A percentile compares a stretch with the other conserved stretches of the same genome.
These are phyloP conservation scores for Chrysotoxum bicinctum DNA, from an alignment of 2,888 invertebrate species.

Conservation along the genomic window DNA sequence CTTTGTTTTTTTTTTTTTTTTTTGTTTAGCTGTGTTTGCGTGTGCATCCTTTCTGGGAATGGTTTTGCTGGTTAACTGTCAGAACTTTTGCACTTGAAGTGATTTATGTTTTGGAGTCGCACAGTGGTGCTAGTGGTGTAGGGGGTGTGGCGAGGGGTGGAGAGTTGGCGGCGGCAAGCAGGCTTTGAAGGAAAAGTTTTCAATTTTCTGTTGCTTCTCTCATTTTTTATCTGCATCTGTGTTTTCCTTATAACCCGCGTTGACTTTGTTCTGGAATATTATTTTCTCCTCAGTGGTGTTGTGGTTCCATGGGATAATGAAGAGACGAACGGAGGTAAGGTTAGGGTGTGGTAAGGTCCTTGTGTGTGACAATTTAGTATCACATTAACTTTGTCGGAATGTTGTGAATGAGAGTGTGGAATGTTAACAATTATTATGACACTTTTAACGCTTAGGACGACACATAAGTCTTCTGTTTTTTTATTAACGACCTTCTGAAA, in stretches of 20 bases:
- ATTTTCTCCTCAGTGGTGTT: not conserved
- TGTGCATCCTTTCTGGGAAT: constrained; percentile 69
- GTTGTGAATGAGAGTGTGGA: constrained; percentile 50
- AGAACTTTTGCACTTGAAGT: constrained; percentile 78
- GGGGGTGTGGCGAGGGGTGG: not conserved
- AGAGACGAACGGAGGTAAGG: constrained; percentile 4
- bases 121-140: not conserved
- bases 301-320: constrained; percentile 40
- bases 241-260: constrained; percentile 46
- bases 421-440: constrained; percentile 71
- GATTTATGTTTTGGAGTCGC: constrained; percentile 75
- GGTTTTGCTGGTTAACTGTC: constrained; percentile 76
- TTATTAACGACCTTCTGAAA: constrained; percentile 22
- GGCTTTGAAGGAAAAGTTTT: constrained; percentile 51
- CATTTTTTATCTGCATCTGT: constrained; percentile 65
- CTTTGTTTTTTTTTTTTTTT: not conserved
- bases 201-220: constrained; percentile 21
- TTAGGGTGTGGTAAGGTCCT: constrained; percentile 54
- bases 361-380: constrained; percentile 67
- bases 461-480: constrained; percentile 23
- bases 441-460: constrained; percentile 41
- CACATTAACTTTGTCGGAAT: constrained; percentile 60
- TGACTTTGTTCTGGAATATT: constrained; percentile 4
- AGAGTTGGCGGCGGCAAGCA: not conserved
- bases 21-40: constrained; percentile 42